These are phyloP conservation scores for Nyleta sp. DNA, from an alignment of 2,888 invertebrate species.

Conservation along the genomic window DNA sequence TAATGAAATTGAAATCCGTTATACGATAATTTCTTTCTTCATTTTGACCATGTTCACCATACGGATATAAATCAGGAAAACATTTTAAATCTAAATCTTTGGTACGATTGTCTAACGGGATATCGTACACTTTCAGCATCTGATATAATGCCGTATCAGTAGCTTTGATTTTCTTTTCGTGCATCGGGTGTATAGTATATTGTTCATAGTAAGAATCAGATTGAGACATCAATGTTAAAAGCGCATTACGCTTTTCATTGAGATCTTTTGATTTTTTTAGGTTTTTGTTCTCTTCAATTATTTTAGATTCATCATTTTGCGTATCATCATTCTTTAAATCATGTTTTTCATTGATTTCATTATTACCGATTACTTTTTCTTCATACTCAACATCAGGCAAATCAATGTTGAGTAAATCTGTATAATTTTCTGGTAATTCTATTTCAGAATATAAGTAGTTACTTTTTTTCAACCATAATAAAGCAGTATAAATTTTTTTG, in stretches of 20 bases:
- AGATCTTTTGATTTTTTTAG: neutral
- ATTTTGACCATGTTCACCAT: conserved; percentile 15
- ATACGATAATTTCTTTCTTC: no score
- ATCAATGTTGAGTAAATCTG: conserved; percentile 26
- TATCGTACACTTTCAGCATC: conserved; percentile 59
- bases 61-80: conserved; percentile 52
- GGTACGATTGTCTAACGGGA: conserved; percentile 13
- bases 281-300: neutral
- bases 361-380: no score
- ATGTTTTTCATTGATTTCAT: no score
- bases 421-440: conserved; percentile 58
- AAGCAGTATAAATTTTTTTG: conserved; percentile 37
- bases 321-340: neutral
- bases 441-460: conserved; percentile 71
- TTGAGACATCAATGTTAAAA: conserved; percentile 19
- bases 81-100: no score
- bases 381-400: conserved; percentile 39
- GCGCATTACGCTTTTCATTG: neutral
- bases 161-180: no score
- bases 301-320: neutral
- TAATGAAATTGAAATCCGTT: no score
- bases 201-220: conserved; percentile 18
- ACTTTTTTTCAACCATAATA: conserved; percentile 69
- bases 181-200: neutral
- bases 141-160: conserved; percentile 34